Evolutionary conservation across 2,888 invertebrate species (phyloP).

Genomic region (Pollenia labialis): DNA sequence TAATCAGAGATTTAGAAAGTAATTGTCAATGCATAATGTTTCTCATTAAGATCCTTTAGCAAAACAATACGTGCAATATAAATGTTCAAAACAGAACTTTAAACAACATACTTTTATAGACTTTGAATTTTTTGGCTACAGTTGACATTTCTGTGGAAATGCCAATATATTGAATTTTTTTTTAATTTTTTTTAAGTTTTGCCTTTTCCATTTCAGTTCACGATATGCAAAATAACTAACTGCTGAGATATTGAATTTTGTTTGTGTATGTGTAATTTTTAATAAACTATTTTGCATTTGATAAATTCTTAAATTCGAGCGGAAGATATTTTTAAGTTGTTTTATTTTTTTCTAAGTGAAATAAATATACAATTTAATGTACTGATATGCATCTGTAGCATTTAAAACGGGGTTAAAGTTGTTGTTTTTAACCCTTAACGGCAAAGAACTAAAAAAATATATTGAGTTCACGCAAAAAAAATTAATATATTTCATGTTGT

Average conservation of each 20-base stretch:
- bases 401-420: not conserved
- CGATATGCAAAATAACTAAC: not conserved
- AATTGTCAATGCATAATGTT: too few species aligned
- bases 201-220: not conserved
- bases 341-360: constrained; percentile 7
- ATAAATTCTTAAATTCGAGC: constrained; percentile 15
- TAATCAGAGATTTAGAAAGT: too few species aligned
- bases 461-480: too few species aligned
- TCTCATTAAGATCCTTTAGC: too few species aligned
- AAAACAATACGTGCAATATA: too few species aligned
- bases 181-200: not conserved
- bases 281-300: constrained; percentile 30
- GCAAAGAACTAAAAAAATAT: not conserved
- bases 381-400: not conserved
- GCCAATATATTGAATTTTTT: too few species aligned
- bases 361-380: not conserved
- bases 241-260: not conserved
- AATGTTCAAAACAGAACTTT: too few species aligned
- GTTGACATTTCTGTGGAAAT: too few species aligned
- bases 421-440: constrained; percentile 1
- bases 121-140: too few species aligned
- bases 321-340: constrained; percentile 9
- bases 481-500: too few species aligned
- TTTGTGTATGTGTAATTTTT: not conserved
- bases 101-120: too few species aligned